Base-by-base conservation (phyloP, 1,140 invertebrate genomes). In the Wasmannia auropunctata region DNA sequence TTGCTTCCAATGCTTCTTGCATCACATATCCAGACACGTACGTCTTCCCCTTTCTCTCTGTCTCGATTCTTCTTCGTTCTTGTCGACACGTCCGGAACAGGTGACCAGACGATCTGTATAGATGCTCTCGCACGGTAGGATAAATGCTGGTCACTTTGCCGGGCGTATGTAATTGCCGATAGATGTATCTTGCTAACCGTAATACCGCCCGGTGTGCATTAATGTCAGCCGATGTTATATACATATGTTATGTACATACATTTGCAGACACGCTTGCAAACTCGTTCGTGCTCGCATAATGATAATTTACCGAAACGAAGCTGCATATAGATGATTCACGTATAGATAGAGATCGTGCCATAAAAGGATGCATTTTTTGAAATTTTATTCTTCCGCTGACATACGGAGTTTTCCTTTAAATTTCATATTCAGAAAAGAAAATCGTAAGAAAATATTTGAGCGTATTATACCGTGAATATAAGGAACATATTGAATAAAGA, bases 41-140 rank as follows among this genome's bases (percentile, higher is more conserved):
- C 46, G 19, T 85, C 67, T 80, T 67, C 60, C 43, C 40, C 46
- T 81, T 81, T 54, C 58, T 49, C 60, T 56, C 34, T 34, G 37
- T 85, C 63, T 81, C 76, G 31, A 69, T 86, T 86, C 76, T 86
- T 62, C 63, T 85, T 85, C 83, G 84, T 85, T 67, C 60, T 86
- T 70, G 85, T 86, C 85, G 85, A 80, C 85, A 70, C 49, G 76
- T 86, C 85, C 62, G 40, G 63, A 69, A 37, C 51, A 80, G 49
- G 56, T 85, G 77, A 81, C 76, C 76, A 69, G 77, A 54, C 85
- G 43, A 85, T 85, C 84, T 80, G 60, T 86, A 70, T 58, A 70
- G 19, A 25, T 40, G 40, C 43, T 60, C 46, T 31, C 43, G 40
- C 54, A 69, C 40, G 56, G n/a, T 58, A 69, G 54, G 65, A 83